These are phyloP conservation scores for Lamellibrachia luymesi DNA, from an alignment of 1,140 invertebrate species.

Conservation along the genomic window DNA sequence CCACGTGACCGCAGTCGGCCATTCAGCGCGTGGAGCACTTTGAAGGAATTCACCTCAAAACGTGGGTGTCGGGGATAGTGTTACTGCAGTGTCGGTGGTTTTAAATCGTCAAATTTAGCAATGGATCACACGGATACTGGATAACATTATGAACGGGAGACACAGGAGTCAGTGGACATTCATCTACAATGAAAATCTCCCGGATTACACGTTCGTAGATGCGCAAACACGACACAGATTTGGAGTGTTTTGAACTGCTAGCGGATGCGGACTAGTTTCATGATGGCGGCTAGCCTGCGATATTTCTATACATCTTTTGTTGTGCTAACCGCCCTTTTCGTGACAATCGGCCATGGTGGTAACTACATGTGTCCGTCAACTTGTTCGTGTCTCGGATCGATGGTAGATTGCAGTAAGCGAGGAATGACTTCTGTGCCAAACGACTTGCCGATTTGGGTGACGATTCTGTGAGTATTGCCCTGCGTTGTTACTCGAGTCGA, in stretches of 20 bases:
- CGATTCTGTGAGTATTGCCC: slow-evolving; percentile 47
- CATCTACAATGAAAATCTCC: not conserved
- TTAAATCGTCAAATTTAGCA: not conserved
- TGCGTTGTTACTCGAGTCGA: not conserved
- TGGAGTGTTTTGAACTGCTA: slow-evolving; percentile 22
- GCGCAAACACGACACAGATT: not conserved
- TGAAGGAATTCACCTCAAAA: slow-evolving; percentile 38
- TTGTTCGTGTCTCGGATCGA: slow-evolving; percentile 49
- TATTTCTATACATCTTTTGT: slow-evolving; percentile 38
- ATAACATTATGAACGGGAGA: slow-evolving; percentile 5
- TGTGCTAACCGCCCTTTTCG: slow-evolving; percentile 26
- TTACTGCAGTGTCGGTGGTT: slow-evolving; percentile 5
- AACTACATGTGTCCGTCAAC: slow-evolving; percentile 41
- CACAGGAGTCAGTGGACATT: not conserved
- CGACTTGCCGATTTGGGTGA: slow-evolving; percentile 49
- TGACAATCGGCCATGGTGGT: slow-evolving; percentile 17
- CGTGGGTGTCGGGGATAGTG: slow-evolving; percentile 34
- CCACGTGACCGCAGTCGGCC: slow-evolving; percentile 36
- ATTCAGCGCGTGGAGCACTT: slow-evolving; percentile 33
- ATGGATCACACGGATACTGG: slow-evolving; percentile 12
- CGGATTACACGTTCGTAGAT: not conserved
- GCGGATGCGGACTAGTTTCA: slow-evolving; percentile 31
- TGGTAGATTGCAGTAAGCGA: slow-evolving; percentile 50
- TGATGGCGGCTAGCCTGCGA: slow-evolving; percentile 39
- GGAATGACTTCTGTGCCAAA: slow-evolving; percentile 46